A percentile compares a stretch with the other conserved stretches of the same genome.
Evolutionary conservation across 2,113 vertebrate species (phyloP).

Genomic region (Eubucco bourcierii): DNA sequence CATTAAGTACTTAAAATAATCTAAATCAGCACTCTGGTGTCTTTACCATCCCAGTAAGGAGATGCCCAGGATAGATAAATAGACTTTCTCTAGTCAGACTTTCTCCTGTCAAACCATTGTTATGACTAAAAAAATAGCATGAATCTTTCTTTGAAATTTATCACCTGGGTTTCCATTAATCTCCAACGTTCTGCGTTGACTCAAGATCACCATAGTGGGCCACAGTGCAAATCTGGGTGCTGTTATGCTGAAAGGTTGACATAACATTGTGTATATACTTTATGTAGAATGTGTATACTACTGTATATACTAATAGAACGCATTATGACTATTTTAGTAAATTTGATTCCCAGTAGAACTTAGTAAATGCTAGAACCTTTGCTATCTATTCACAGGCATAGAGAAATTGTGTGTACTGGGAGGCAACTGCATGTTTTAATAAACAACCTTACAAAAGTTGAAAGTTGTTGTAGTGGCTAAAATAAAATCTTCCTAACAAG

Average conservation of each 20-base stretch:
- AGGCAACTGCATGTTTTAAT: background rate
- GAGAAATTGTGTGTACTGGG: background rate
- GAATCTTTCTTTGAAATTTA: background rate
- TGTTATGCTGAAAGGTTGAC: background rate
- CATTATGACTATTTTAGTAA: background rate
- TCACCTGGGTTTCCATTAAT: background rate
- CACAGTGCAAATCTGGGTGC: background rate
- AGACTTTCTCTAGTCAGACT: background rate
- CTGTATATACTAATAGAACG: slow-evolving; percentile 1
- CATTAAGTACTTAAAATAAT: background rate
- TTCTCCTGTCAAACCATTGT: background rate
- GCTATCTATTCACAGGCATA: background rate
- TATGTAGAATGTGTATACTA: no score
- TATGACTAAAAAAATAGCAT: background rate
- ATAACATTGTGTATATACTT: background rate
- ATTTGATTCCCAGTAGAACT: background rate
- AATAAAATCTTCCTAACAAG: slow-evolving; percentile 15
- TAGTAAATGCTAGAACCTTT: background rate
- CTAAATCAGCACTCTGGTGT: background rate
- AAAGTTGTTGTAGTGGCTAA: background rate
- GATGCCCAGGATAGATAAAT: background rate
- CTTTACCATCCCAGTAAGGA: background rate
- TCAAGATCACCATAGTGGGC: background rate
- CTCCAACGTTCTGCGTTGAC: background rate
- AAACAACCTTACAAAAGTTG: slow-evolving; percentile 13